phyloP scores from a whole-genome alignment of 2,113 vertebrate genomes.

The rabbit (Oryctolagus cuniculus) region mOryCun1.1 NC_091441.1:4924501-4925000 shows the following conservation, averaged over 20 bases:
- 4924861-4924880: too few species aligned
- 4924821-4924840: background rate
- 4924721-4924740: background rate
- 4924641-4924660: background rate
- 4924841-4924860: background rate
- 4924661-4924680: fast-evolving
- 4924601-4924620: too few species aligned
- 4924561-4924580: fast-evolving
- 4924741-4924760: background rate
- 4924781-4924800: background rate
- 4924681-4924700: background rate
- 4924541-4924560: background rate
- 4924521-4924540: background rate
- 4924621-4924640: fast-evolving
- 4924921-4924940: background rate
- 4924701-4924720: background rate
- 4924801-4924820: background rate
- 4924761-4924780: fast-evolving
- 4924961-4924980: background rate
- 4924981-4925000: background rate
- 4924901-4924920: background rate
- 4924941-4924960: background rate
- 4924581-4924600: background rate
- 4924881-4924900: background rate
- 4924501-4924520: background rate